Percentiles rank a stretch among this genome's conserved stretches.
Conservation (phyloP, 2,888 invertebrate species). For the Druceiella hillmani region DNA sequence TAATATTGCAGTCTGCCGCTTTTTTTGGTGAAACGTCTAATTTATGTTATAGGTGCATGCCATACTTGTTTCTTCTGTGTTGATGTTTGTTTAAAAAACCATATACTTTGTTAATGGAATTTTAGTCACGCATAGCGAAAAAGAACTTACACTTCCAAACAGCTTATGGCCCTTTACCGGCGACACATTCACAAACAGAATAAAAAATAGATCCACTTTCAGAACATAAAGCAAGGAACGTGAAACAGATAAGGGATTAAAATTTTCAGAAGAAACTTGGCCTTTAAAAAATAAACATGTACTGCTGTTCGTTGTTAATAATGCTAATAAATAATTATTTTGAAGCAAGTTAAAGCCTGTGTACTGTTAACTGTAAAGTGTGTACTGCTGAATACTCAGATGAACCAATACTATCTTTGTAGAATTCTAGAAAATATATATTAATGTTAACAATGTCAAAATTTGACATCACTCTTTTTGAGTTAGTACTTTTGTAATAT, state of each 20-base stretch:
- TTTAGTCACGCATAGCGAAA: conserved; percentile 10
- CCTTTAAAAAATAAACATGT: conserved; percentile 8
- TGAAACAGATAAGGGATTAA: conserved; percentile 9
- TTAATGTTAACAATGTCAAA: conserved; percentile 10
- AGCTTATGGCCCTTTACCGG: conserved; percentile 10
- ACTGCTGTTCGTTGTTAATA: conserved; percentile 5
- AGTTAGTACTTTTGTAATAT: conserved; percentile 8
- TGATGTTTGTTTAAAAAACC: too few species aligned
- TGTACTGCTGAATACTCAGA: conserved; percentile 14
- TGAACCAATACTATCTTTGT: too few species aligned
- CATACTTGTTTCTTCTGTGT: conserved; percentile 11
- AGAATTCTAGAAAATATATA: conserved; percentile 11
- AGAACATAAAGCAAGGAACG: conserved; percentile 9
- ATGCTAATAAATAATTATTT: conserved; percentile 8
- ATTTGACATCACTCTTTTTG: conserved; percentile 9
- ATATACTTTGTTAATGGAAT: conserved; percentile 5
- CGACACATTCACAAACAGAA: conserved; percentile 10
- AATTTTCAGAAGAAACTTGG: too few species aligned
- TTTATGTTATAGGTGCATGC: conserved; percentile 12
- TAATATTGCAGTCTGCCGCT: conserved; percentile 9
- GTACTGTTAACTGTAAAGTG: too few species aligned
- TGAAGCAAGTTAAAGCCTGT: conserved; percentile 14
- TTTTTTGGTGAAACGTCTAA: conserved; percentile 8
- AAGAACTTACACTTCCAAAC: conserved; percentile 10
- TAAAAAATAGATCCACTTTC: conserved; percentile 7